Conservation (phyloP, 2,113 vertebrate species). For the Chloropsis hardwickii region DNA sequence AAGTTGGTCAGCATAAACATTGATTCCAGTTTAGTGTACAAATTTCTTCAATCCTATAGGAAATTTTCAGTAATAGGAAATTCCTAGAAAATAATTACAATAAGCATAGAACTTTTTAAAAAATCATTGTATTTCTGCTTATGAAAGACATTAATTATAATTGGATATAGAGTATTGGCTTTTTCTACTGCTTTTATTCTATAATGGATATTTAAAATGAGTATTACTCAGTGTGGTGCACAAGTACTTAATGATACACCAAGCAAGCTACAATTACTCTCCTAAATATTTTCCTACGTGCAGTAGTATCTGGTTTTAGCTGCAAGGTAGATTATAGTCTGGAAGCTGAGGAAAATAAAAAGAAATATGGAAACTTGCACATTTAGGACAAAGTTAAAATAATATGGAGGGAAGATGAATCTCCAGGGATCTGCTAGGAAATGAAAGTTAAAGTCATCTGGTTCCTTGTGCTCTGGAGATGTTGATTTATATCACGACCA, state of each 20-base stretch:
- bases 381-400: slow-evolving; percentile 40
- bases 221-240: neutral
- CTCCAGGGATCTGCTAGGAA: slow-evolving; percentile 39
- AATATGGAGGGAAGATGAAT: neutral
- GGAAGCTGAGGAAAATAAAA: neutral
- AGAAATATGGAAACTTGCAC: neutral
- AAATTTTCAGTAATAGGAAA: neutral
- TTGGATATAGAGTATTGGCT: neutral
- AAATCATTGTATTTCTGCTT: neutral
- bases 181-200: neutral
- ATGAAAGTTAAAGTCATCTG: slow-evolving; percentile 36
- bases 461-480: neutral
- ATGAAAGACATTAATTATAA: neutral
- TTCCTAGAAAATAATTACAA: neutral
- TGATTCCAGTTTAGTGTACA: neutral
- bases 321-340: neutral
- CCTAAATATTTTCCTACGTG: neutral
- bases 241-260: neutral
- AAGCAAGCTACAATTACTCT: neutral
- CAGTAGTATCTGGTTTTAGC: neutral
- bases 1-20: neutral
- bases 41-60: neutral
- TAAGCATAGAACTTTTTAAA: neutral
- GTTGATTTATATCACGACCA: neutral
- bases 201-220: neutral